Evolutionary conservation across 2,888 invertebrate genomes (phyloP).

Genomic region (Cryptophagus acutangulus): DNA sequence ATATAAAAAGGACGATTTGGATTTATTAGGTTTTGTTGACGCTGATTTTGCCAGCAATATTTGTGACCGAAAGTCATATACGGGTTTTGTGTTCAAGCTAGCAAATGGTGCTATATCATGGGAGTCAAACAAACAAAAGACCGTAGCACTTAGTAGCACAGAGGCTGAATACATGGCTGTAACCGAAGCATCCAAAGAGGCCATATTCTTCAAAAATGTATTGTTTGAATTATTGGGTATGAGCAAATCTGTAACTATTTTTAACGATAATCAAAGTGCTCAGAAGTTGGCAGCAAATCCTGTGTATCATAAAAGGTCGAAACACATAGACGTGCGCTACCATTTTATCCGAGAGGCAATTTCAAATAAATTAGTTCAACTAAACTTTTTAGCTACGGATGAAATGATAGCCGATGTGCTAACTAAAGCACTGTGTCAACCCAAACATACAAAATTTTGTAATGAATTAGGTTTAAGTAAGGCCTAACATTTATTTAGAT

Average conservation of each 20-base stretch:
- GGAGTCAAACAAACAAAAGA: constrained; percentile 29
- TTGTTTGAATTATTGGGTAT: constrained; percentile 14
- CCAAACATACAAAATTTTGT: constrained; percentile 6
- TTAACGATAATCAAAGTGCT: constrained; percentile 8
- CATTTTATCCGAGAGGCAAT: constrained; percentile 11
- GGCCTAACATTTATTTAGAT: no score
- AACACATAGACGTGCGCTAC: constrained; percentile 10
- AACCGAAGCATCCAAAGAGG: constrained; percentile 23
- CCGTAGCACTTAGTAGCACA: constrained; percentile 29
- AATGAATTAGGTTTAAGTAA: no score
- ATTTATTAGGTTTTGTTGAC: constrained; percentile 21
- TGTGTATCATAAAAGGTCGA: constrained; percentile 8
- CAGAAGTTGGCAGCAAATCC: constrained; percentile 11
- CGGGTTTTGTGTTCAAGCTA: constrained; percentile 26
- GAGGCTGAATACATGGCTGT: constrained; percentile 29
- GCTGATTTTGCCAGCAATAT: constrained; percentile 20
- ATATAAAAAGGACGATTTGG: no score
- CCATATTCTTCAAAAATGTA: constrained; percentile 22
- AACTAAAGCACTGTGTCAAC: constrained; percentile 7
- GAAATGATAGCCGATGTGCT: constrained; percentile 8
- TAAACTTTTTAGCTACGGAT: constrained; percentile 6
- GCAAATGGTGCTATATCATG: constrained; percentile 24
- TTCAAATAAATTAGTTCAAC: constrained; percentile 1
- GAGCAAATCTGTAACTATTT: constrained; percentile 8
- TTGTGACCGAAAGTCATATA: constrained; percentile 41